These are phyloP conservation scores for Coptotermes formosanus DNA, from an alignment of 1,140 invertebrate species.

Conservation along the genomic window DNA sequence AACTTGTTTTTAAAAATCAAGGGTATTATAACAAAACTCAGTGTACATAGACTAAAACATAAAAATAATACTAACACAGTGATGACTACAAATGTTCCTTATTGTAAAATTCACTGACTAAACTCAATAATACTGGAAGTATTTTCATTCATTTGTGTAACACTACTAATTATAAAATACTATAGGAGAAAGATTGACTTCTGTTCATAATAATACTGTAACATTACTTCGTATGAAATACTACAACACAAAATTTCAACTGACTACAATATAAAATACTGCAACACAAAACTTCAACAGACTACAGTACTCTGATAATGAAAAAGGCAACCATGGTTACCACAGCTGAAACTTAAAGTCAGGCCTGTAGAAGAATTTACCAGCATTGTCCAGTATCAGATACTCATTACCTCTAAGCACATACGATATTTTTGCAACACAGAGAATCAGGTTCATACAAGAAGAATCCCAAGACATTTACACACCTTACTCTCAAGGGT, in stretches of 20 bases:
- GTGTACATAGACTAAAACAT: not conserved
- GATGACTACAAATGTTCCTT: not conserved
- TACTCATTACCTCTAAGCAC: too few relatives aligned
- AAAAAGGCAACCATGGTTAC: not conserved
- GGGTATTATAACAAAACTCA: not conserved
- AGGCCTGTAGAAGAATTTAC: not conserved
- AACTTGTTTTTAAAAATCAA: not conserved
- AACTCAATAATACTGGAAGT: slow-evolving; percentile 10
- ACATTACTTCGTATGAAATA: not conserved
- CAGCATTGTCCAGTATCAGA: too few relatives aligned
- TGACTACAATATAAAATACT: not conserved
- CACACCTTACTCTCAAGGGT: not conserved
- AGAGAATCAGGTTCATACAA: not conserved
- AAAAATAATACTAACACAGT: not conserved
- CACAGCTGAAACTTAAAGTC: not conserved
- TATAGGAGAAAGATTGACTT: not conserved
- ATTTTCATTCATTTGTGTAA: not conserved
- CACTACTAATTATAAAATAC: not conserved
- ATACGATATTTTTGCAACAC: not conserved
- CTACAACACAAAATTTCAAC: not conserved
- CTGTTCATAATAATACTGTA: not conserved
- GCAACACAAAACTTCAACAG: not conserved
- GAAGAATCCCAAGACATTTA: not conserved
- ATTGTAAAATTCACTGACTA: not conserved
- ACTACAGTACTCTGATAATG: not conserved